Evolutionary conservation across 2,888 invertebrate species (phyloP), one percentile per base, ranked within the genome.

Genomic region (Apodemia hepburni): DNA sequence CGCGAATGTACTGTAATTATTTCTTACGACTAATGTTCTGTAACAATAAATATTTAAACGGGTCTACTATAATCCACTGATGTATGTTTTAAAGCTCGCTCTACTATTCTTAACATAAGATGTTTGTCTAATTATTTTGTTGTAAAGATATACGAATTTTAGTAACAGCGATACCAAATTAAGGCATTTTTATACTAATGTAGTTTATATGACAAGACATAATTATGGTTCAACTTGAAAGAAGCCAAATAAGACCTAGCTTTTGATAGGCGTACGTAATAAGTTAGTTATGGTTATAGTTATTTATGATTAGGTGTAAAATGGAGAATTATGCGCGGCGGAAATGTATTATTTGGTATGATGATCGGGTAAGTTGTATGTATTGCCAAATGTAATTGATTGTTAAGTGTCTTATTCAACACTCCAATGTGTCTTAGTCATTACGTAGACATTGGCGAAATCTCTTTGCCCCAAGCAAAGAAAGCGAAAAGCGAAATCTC

Each of bases 161-260:
- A 73, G 61, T 75, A 79, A 77, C 82, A 84, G 83, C 83, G 68
- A 81, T 84, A 89, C 88, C 88, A 88, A 88, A 88, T 78, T 85
- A 85, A 82, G 80, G 83, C 84, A 86, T 86, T 87, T 82, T 75
- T 75, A 75, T 74, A 73, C 63, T 77, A 78, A 75, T 69, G 71
- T 79, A 81, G 74, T 75, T 75, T 70, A 72, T 68, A 72, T 75
- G 71, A 81, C 89, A 89, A 89, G 90, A 88, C 90, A 87, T 89
- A 86, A 88, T 80, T 83, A 80, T 82, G 79, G 89, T 91, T 91
- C 91, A 90, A 91, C 91, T 91, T 90, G 84, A 90, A 90, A 90
- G 91, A 91, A 91, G 91, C 91, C 91, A 91, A 91, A 91, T 87
- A 78, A 84, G 77, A 80, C 81, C 79, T 85, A 88, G 87, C 84